Evolutionary conservation across 1,140 invertebrate species (phyloP).

Genomic region (Aphaenogaster rudis): DNA sequence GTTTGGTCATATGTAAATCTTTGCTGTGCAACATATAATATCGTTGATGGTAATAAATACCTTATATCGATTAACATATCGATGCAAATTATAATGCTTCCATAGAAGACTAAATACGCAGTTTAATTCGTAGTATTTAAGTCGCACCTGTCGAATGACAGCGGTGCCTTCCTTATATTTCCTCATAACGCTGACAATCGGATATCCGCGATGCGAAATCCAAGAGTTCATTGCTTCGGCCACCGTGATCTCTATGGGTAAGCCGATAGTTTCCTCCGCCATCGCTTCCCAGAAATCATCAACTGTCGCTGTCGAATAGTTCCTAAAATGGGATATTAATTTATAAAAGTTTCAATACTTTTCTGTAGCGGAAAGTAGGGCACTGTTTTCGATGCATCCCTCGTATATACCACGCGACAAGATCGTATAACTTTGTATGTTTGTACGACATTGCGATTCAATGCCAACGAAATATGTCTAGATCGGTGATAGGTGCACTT

Average conservation of each 20-base stretch:
- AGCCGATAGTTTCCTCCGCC: conserved; percentile 85
- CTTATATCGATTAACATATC: not conserved
- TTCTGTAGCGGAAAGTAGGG: not conserved
- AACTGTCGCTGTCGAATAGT: conserved; percentile 88
- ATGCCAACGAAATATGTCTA: conserved; percentile 39
- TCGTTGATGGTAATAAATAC: conserved; percentile 52
- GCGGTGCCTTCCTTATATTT: conserved; percentile 86
- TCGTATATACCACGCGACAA: not conserved
- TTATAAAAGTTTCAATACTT: not conserved
- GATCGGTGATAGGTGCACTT: conserved; percentile 34
- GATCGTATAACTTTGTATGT: conserved; percentile 9
- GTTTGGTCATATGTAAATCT: conserved; percentile 74
- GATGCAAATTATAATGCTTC: not conserved
- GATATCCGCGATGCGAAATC: conserved; percentile 90
- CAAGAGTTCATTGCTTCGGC: conserved; percentile 89
- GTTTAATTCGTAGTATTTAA: not conserved
- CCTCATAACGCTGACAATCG: conserved; percentile 88
- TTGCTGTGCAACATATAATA: conserved; percentile 63
- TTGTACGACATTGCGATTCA: conserved; percentile 29
- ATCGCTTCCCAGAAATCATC: conserved; percentile 89
- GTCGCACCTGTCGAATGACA: conserved; percentile 85
- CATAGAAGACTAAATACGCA: not conserved
- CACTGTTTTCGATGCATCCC: not conserved
- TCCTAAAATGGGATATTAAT: conserved; percentile 78
- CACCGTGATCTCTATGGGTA: conserved; percentile 82